Evolutionary conservation across 1,140 invertebrate genomes (phyloP), one percentile per base, ranked within the genome.

Genomic region (Tigriopus japonicus): DNA sequence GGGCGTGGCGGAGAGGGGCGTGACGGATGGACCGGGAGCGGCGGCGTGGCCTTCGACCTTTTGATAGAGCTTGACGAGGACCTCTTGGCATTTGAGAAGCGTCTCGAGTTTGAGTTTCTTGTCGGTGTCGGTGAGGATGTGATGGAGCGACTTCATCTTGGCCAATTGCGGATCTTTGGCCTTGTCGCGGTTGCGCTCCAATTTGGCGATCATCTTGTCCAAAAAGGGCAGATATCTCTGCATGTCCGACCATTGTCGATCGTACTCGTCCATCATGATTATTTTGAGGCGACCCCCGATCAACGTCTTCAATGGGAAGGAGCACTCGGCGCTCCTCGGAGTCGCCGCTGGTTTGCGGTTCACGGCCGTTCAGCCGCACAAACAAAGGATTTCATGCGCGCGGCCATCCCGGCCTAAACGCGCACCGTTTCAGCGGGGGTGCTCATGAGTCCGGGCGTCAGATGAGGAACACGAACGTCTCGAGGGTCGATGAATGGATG

Each of bases 71-170:
- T 42, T 42, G 17, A 52, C 21, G 12, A 60, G 28, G 2, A 60
- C 41, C 15, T 60, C 58, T 45, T 60, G 42, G 51, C 58, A 60
- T 21, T 60, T 60, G 42, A 60, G 19, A 7, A 60, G 43, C 2
- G 58, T 60, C 42, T 60, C 58, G 21, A 60, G 21, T 41, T 45
- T 42, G 42, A 60, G 28, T 49, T 49, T 49, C 45, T 49, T 49
- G 45, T 49, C 45, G n/a, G 45, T 17, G 21, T 15, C 45, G n/a
- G 45, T 49, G n/a, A 49, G 21, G 21, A 49, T 49, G 45, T 35
- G 28, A 35, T 35, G 28, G 28, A 35, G 28, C 3, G 45, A 49
- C 45, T 49, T 49, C 45, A 49, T 49, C 21, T 49, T 49, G 21
- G 45, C 45, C 45, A 49, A 21, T 21, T 49, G 45, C 2, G 45